Conservation (phyloP, 2,113 vertebrate genomes). For the Carlito syrichta region DNA sequence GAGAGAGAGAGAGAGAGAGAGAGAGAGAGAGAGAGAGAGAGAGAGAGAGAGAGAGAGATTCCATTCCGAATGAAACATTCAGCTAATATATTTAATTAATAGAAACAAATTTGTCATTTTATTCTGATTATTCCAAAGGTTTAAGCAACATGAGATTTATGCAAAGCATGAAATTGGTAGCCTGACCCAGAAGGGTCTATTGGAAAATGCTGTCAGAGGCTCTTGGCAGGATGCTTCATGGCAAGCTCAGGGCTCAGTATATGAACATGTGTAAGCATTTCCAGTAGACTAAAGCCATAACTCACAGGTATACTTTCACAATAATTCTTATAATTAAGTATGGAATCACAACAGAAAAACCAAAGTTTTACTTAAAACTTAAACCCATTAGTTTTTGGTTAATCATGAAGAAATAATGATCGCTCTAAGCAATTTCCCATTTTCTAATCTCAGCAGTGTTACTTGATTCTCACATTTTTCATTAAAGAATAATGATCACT, state of each 20-base stretch:
- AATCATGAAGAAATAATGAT: conserved; percentile 60
- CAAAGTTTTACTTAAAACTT: conserved; percentile 41
- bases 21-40: conserved; percentile 67
- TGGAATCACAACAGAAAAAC: conserved; percentile 49
- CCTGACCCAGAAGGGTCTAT: not conserved
- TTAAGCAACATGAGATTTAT: conserved; percentile 65
- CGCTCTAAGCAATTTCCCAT: conserved; percentile 55
- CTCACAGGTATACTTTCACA: conserved; percentile 42
- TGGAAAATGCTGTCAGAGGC: conserved; percentile 30
- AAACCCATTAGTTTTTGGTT: conserved; percentile 18
- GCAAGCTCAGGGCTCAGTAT: not conserved
- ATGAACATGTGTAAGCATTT: conserved; percentile 16
- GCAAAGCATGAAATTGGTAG: conserved; percentile 52
- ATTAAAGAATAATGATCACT: conserved; percentile 49
- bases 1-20: conserved; percentile 64
- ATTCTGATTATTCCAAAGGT: conserved; percentile 63
- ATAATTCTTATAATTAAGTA: conserved; percentile 45
- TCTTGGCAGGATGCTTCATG: conserved; percentile 2
- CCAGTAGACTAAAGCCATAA: not conserved
- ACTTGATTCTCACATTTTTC: conserved; percentile 64
- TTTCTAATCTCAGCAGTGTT: conserved; percentile 55
- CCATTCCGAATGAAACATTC: conserved; percentile 68
- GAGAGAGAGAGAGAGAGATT: conserved; percentile 65
- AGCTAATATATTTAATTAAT: conserved; percentile 73
- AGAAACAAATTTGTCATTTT: conserved; percentile 71